Conservation (phyloP, 2,888 invertebrate genomes). For the Stenoptilia bipunctidactyla region DNA sequence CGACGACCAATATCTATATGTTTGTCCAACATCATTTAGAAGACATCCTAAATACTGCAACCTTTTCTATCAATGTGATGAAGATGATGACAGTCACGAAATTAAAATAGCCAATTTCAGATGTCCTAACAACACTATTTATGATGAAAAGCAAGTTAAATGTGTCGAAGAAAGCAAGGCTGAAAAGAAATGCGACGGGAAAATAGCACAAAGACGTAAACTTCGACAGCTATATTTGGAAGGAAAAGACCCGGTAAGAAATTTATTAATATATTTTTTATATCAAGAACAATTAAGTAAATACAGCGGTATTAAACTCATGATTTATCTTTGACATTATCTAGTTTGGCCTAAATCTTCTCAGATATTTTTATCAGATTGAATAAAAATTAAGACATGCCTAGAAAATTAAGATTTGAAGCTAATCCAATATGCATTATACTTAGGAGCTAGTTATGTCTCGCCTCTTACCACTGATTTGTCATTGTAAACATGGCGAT, state of each 20-base stretch:
- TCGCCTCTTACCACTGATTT: no score
- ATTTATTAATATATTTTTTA: not conserved
- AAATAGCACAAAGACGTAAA: constrained; percentile 65
- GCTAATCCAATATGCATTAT: no score
- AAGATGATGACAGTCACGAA: constrained; percentile 74
- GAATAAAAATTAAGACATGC: no score
- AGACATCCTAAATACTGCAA: constrained; percentile 88
- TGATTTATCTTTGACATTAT: no score
- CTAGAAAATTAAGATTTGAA: no score
- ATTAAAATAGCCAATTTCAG: constrained; percentile 80
- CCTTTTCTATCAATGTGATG: constrained; percentile 86
- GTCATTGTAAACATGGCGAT: no score
- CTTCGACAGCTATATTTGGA: constrained; percentile 64
- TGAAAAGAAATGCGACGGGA: constrained; percentile 67
- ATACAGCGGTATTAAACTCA: no score
- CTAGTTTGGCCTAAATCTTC: no score
- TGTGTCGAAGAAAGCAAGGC: constrained; percentile 77
- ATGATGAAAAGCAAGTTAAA: constrained; percentile 78
- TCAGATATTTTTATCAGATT: no score
- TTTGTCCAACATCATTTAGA: constrained; percentile 87
- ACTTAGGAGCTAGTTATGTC: no score
- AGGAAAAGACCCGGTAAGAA: constrained; percentile 72
- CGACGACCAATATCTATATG: constrained; percentile 77
- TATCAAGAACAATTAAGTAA: not conserved
- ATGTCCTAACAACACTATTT: constrained; percentile 83